phyloP scores from a whole-genome alignment of 1,140 invertebrate genomes.

The roundworm (Caenorhabditis elegans) region WBcel235 BX284606.5:13688501-13689000 shows the following conservation, averaged over 20 bases:
- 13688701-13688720: constrained; percentile 26
- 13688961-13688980: background rate
- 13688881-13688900: background rate
- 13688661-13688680: background rate
- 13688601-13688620: constrained; percentile 11
- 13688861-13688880: background rate
- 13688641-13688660: background rate
- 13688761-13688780: background rate
- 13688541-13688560: constrained; percentile 8
- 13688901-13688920: no score
- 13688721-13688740: background rate
- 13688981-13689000: constrained; percentile 9
- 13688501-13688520: constrained; percentile 5
- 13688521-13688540: constrained; percentile 36
- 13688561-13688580: constrained; percentile 2
- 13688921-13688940: no score
- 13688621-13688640: background rate
- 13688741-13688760: constrained; percentile 20
- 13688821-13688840: no score
- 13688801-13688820: no score
- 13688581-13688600: background rate
- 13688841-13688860: no score
- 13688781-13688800: background rate
- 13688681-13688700: constrained; percentile 3
- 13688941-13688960: no score